Evolutionary conservation across 1,140 invertebrate genomes (phyloP).

Genomic region (Drosophila nannoptera): DNA sequence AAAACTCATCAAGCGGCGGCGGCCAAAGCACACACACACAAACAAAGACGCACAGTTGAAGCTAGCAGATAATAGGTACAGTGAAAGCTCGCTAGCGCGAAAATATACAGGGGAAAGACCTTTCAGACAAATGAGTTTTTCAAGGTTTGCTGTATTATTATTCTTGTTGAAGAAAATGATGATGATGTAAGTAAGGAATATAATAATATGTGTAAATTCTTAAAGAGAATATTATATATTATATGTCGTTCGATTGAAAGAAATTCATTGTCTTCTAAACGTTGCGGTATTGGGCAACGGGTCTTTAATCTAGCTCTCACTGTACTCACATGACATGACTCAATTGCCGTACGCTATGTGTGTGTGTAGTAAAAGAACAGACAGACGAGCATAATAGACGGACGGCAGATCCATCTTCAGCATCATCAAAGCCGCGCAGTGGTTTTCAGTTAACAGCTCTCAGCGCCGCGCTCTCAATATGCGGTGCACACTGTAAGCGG

Average conservation of each 20-base stretch:
- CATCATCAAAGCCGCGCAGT: slow-evolving; percentile 48
- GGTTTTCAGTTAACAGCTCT: slow-evolving; percentile 64
- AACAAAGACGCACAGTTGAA: slow-evolving; percentile 1
- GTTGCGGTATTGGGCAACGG: too few species aligned
- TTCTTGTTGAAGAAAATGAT: too few species aligned
- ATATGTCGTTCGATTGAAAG: too few species aligned
- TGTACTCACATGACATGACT: slow-evolving; percentile 45
- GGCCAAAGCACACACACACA: slow-evolving; percentile 29
- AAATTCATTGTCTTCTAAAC: too few species aligned
- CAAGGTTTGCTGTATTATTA: too few species aligned
- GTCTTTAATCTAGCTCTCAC: neutral
- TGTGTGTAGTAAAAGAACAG: slow-evolving; percentile 15
- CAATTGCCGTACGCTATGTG: slow-evolving; percentile 39
- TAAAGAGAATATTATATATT: too few species aligned
- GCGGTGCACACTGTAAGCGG: slow-evolving; percentile 25
- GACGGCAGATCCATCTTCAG: slow-evolving; percentile 66
- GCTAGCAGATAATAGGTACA: slow-evolving; percentile 1
- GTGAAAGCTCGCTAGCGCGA: neutral
- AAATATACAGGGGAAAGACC: neutral
- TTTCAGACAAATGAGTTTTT: too few species aligned
- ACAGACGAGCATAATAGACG: slow-evolving; percentile 17
- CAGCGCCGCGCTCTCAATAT: neutral
- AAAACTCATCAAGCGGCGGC: slow-evolving; percentile 68
- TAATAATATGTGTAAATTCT: too few species aligned
- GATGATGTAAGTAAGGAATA: too few species aligned